Percentiles rank a stretch among this genome's conserved stretches.
These are phyloP conservation scores for Apostichopus parvimensis DNA, from an alignment of 35 echinoderm and acorn worm genomes.

Conservation along the genomic window DNA sequence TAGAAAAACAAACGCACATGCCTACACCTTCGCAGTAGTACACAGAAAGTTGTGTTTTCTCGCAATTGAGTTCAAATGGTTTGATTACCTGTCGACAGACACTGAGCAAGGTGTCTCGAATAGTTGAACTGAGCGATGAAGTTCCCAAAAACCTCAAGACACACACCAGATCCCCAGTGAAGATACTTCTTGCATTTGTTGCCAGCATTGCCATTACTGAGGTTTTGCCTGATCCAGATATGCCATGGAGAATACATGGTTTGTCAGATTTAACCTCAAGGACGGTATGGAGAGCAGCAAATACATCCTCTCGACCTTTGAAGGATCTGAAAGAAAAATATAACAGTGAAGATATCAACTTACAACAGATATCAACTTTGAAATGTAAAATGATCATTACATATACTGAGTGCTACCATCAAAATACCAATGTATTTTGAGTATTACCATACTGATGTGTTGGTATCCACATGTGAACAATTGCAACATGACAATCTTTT, in stretches of 20 bases:
- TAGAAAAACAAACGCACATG: too few species aligned
- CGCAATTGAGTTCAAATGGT: background rate
- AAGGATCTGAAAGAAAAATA: slow-evolving; percentile 54
- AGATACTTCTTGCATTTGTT: slow-evolving; percentile 43
- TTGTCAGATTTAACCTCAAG: slow-evolving; percentile 38
- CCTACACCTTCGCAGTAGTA: too few species aligned
- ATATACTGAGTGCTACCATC: too few species aligned
- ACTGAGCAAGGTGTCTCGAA: slow-evolving; percentile 62
- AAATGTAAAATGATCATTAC: background rate
- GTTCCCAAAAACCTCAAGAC: slow-evolving; percentile 82
- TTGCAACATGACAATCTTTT: too few species aligned
- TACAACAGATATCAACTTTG: background rate
- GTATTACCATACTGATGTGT: too few species aligned
- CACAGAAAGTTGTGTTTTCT: too few species aligned
- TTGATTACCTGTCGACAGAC: slow-evolving; percentile 70
- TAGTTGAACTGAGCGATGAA: slow-evolving; percentile 64
- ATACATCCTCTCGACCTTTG: slow-evolving; percentile 71
- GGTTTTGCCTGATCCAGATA: slow-evolving; percentile 88
- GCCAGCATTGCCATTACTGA: slow-evolving; percentile 89
- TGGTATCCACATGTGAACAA: too few species aligned
- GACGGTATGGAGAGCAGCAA: slow-evolving; percentile 41
- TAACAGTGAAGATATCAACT: background rate
- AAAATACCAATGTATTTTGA: too few species aligned
- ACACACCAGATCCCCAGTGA: slow-evolving; percentile 56
- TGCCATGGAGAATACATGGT: slow-evolving; percentile 78